Evolutionary conservation across 2,113 vertebrate species (phyloP).

Genomic region (Calyptomena viridis): DNA sequence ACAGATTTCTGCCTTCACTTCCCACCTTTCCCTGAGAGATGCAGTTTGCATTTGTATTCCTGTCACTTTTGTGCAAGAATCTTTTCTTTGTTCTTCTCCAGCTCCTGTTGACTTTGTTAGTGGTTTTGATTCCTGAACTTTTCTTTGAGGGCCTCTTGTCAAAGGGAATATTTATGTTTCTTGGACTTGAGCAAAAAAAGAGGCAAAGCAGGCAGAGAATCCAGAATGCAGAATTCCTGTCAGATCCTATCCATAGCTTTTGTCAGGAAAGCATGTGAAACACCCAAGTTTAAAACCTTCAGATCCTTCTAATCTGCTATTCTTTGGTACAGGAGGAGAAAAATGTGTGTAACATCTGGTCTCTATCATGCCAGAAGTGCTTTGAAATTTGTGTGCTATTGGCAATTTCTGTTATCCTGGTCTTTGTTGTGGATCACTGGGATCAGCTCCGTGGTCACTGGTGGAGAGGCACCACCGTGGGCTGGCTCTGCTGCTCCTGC

Average conservation of each 20-base stretch:
- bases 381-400: neutral
- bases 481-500: neutral
- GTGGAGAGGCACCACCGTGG: neutral
- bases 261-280: neutral
- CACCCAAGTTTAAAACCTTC: neutral
- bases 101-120: neutral
- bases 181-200: neutral
- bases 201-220: neutral
- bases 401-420: neutral
- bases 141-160: neutral
- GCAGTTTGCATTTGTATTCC: neutral
- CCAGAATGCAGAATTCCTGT: neutral
- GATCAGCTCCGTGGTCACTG: neutral
- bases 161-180: neutral
- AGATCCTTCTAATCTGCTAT: neutral
- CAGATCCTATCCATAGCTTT: neutral
- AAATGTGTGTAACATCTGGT: neutral
- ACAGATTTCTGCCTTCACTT: neutral
- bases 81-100: neutral
- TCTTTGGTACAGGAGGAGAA: rapidly evolving
- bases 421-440: neutral
- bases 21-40: neutral
- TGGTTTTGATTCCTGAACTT: neutral
- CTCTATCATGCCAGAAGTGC: neutral
- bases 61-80: neutral